Conservation (phyloP, 1,140 invertebrate genomes). For the Anoplolepis gracilipes region DNA sequence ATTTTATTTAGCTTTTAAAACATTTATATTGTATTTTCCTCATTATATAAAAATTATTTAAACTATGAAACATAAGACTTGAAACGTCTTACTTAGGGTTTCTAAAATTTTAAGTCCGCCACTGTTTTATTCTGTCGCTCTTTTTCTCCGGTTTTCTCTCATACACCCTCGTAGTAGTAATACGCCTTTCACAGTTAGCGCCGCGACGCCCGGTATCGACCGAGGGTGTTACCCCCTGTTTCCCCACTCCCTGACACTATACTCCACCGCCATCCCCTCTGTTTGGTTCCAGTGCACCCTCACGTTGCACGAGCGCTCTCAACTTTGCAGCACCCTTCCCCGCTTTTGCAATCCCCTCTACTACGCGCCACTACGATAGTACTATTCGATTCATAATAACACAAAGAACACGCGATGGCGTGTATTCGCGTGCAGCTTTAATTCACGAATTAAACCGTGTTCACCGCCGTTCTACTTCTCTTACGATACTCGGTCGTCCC, state of each 20-base stretch:
- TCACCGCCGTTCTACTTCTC: conserved; percentile 13
- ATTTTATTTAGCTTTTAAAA: not conserved
- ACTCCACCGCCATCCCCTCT: conserved; percentile 37
- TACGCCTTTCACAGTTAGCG: conserved; percentile 76
- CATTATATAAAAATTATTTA: conserved; percentile 4
- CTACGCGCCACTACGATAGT: conserved; percentile 71
- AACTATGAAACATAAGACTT: not conserved
- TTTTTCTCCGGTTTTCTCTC: conserved; percentile 40
- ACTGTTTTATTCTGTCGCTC: conserved; percentile 24
- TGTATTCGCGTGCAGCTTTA: conserved; percentile 71
- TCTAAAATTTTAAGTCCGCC: conserved; percentile 28
- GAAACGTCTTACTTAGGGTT: not conserved
- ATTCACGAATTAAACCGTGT: conserved; percentile 61
- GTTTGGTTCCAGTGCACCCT: conserved; percentile 38
- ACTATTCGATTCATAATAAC: conserved; percentile 72
- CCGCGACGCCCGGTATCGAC: conserved; percentile 79
- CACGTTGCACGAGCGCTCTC: conserved; percentile 42
- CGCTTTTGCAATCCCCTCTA: conserved; percentile 34
- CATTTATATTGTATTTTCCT: no score
- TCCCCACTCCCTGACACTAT: conserved; percentile 28
- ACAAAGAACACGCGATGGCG: conserved; percentile 66
- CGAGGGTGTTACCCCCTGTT: conserved; percentile 60
- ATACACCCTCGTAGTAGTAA: conserved; percentile 62
- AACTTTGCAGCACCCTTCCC: conserved; percentile 22
- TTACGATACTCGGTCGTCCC: not conserved